These are phyloP conservation scores for Pseudomyrmex pallidus DNA, from an alignment of 1,140 invertebrate genomes.

Conservation along the genomic window DNA sequence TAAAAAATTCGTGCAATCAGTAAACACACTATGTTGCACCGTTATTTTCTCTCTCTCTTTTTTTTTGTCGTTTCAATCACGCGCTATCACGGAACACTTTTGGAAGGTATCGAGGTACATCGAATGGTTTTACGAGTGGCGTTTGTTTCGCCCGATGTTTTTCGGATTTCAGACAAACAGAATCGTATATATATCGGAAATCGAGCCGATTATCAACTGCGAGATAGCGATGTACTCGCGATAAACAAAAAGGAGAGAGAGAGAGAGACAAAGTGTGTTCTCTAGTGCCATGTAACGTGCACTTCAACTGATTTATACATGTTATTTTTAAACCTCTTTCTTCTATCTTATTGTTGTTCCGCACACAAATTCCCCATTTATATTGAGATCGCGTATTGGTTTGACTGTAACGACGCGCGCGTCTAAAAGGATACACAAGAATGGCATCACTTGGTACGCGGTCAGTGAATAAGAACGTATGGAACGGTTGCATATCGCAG, in stretches of 20 bases:
- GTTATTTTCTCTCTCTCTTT: background rate
- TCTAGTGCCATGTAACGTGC: background rate
- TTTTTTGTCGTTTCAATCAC: background rate
- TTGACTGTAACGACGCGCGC: slow-evolving; percentile 21
- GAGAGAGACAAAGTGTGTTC: background rate
- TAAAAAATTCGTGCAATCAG: background rate
- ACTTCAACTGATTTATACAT: background rate
- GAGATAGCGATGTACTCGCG: slow-evolving; percentile 5
- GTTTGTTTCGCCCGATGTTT: slow-evolving; percentile 13
- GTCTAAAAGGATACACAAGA: slow-evolving; percentile 24
- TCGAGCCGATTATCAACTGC: slow-evolving; percentile 16
- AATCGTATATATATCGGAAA: slow-evolving; percentile 17
- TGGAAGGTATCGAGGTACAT: background rate
- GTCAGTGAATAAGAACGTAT: slow-evolving; percentile 7
- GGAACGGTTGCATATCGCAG: background rate
- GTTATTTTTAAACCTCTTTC: slow-evolving; percentile 54
- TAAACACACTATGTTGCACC: background rate
- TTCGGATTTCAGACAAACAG: slow-evolving; percentile 19
- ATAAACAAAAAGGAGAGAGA: too few species aligned
- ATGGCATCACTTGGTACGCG: background rate
- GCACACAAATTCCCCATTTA: slow-evolving; percentile 63
- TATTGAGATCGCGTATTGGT: slow-evolving; percentile 48
- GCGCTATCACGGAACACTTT: slow-evolving; percentile 1
- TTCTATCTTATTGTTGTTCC: background rate
- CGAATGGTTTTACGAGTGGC: background rate